Evolutionary conservation across 2,113 vertebrate genomes (phyloP), one percentile per base, ranked within the genome.

Genomic region (Dascyllus trimaculatus): DNA sequence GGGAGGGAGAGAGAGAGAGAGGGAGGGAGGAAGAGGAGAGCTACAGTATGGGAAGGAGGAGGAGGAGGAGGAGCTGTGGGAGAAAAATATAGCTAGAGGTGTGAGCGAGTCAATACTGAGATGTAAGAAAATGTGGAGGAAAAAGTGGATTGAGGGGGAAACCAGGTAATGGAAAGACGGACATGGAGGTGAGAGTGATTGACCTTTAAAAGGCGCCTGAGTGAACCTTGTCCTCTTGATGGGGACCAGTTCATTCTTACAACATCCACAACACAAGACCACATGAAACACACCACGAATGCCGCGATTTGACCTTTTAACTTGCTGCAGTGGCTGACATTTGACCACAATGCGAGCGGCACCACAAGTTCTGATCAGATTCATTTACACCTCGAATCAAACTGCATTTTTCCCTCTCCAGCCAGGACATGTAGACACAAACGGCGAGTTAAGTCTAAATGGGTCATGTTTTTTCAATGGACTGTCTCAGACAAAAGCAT

Each of bases 81-180:
- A 46, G 13, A 29, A 52, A 45, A 85, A 91, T 90, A 91, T 29
- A 90, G 93, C 86, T 68, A 4, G 59, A 85, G 49, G 40, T 78
- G 52, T 56, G 38, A 75, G 46, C 71, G 10, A 32, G 43, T 60
- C 53, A 80, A 49, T 71, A 53, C 32, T 24, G 15, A 66, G 62
- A 67, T 77, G 85, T 67, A 88, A 89, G 91, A 35, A 58, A 22
- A 45, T 26, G 46, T 21, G 5, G 25, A 65, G 78, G 53, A 19
- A n/a, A 49, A 61, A 38, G 66, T 38, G 57, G 62, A 26, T 21
- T n/a, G 21, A 60, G 22, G 19, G 63, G 24, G 62, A 64, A 71
- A 43, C 11, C 4, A n/a, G 57, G 22, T 22, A 61, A 52, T 66
- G 29, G 21, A 64, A 32, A 51, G 58, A 59, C 26, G 32, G 43